These are phyloP conservation scores for Periparus ater DNA, from an alignment of 2,797 vertebrate genomes.

Conservation along the genomic window DNA sequence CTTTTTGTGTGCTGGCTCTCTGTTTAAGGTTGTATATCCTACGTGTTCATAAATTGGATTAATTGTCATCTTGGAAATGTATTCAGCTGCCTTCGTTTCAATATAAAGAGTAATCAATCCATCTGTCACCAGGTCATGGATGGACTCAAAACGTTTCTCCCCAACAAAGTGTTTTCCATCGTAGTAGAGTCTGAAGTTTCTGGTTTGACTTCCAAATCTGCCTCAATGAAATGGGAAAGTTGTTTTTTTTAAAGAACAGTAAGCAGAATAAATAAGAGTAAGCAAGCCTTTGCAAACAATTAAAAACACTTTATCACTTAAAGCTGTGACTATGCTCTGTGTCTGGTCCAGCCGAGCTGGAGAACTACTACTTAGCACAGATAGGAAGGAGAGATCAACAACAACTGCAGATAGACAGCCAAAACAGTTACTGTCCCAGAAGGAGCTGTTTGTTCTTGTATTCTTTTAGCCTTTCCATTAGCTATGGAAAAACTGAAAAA, in stretches of 20 bases:
- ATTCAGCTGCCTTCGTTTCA: conserved; percentile 91
- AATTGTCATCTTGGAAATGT: conserved; percentile 95
- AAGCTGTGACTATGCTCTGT: conserved; percentile 48
- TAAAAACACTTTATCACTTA: conserved; percentile 55
- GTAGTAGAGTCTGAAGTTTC: conserved; percentile 98
- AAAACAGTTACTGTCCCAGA: conserved; percentile 54
- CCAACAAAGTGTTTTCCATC: conserved; percentile 99
- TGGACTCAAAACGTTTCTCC: conserved; percentile 91
- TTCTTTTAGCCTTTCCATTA: conserved; percentile 63
- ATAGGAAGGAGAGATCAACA: conserved; percentile 54
- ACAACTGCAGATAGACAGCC: conserved; percentile 48
- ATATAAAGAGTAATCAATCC: conserved; percentile 92
- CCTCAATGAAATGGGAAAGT: conserved; percentile 79
- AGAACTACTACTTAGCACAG: conserved; percentile 42
- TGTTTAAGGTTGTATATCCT: conserved; percentile 98
- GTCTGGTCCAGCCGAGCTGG: background rate
- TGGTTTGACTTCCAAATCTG: conserved; percentile 97
- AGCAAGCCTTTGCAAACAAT: conserved; percentile 69
- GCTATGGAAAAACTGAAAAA: conserved; percentile 57
- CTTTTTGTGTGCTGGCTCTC: conserved; percentile 92
- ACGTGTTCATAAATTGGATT: conserved; percentile 99
- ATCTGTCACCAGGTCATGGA: conserved; percentile 92
- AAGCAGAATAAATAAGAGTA: conserved; percentile 71
- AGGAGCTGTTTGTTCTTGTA: conserved; percentile 61
- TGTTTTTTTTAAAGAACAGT: conserved; percentile 72